A percentile compares a stretch with the other conserved stretches of the same genome.
Evolutionary conservation across 2,888 invertebrate genomes (phyloP).

Genomic region (Pantelozetes paolii): DNA sequence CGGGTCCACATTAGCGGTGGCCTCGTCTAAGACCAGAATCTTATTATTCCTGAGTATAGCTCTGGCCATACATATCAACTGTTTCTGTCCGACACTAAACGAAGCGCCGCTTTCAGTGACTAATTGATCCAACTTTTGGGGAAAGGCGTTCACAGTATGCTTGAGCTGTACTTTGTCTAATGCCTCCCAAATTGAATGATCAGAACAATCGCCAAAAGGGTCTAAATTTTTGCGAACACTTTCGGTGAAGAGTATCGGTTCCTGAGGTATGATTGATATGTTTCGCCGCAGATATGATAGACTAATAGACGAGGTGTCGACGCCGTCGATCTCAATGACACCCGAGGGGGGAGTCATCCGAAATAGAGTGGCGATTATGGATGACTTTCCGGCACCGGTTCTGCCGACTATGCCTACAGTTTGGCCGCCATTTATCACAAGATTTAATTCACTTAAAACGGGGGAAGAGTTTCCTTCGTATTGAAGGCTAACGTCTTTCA

Average conservation of each 20-base stretch:
- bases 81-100: slow-evolving; percentile 83
- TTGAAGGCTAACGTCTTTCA: slow-evolving; percentile 58
- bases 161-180: slow-evolving; percentile 76
- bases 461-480: slow-evolving; percentile 66
- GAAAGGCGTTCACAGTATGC: slow-evolving; percentile 61
- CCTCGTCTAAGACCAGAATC: slow-evolving; percentile 82
- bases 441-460: slow-evolving; percentile 61
- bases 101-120: slow-evolving; percentile 71
- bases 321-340: slow-evolving; percentile 53
- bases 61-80: slow-evolving; percentile 80
- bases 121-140: slow-evolving; percentile 64
- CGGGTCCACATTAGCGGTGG: slow-evolving; percentile 55
- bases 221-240: slow-evolving; percentile 82
- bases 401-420: slow-evolving; percentile 72
- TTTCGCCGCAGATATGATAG: slow-evolving; percentile 68
- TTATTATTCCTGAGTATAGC: slow-evolving; percentile 78
- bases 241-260: slow-evolving; percentile 80
- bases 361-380: slow-evolving; percentile 55
- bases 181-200: slow-evolving; percentile 75
- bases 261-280: slow-evolving; percentile 88
- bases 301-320: slow-evolving; percentile 54
- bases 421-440: slow-evolving; percentile 54
- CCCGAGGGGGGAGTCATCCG: slow-evolving; percentile 55
- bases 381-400: slow-evolving; percentile 61
- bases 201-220: slow-evolving; percentile 75